A percentile compares a stretch with the other conserved stretches of the same genome.
phyloP scores from a whole-genome alignment of 2,888 invertebrate genomes.

The Hirtodrosophila trivittata region DNA sequence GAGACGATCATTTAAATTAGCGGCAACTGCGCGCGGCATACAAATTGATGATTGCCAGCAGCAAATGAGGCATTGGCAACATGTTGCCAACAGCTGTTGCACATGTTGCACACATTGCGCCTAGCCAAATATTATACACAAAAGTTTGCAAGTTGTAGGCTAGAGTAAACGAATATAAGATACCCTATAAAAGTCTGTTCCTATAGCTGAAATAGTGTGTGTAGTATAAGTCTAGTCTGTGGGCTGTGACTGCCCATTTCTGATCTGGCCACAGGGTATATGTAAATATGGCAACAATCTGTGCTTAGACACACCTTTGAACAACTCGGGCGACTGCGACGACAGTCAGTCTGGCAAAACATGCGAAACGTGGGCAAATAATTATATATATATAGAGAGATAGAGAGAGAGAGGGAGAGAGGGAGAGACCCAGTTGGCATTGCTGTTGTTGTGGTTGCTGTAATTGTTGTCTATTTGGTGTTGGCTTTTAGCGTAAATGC shows the following conservation, averaged over 20 bases:
- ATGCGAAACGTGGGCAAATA: conserved; percentile 77
- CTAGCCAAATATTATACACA: conserved; percentile 10
- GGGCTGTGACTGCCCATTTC: background rate
- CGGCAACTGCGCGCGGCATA: conserved; percentile 52
- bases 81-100: conserved; percentile 69
- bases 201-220: no score
- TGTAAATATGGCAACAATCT: conserved; percentile 21
- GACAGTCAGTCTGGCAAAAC: conserved; percentile 76
- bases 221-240: no score
- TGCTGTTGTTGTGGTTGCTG: conserved; percentile 53
- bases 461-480: conserved; percentile 77
- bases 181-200: background rate
- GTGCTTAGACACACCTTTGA: conserved; percentile 47
- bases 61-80: conserved; percentile 64
- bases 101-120: conserved; percentile 64
- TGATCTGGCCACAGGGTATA: conserved; percentile 14
- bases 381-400: conserved; percentile 52
- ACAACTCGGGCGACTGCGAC: conserved; percentile 50
- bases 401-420: background rate
- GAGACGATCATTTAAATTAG: conserved; percentile 69
- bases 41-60: conserved; percentile 61
- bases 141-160: background rate
- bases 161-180: background rate
- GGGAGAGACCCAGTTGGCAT: conserved; percentile 54
- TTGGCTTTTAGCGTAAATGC: conserved; percentile 75